Evolutionary conservation across 2,888 invertebrate species (phyloP), one percentile per base, ranked within the genome.

Genomic region (Thecocarcelia acutangulata): DNA sequence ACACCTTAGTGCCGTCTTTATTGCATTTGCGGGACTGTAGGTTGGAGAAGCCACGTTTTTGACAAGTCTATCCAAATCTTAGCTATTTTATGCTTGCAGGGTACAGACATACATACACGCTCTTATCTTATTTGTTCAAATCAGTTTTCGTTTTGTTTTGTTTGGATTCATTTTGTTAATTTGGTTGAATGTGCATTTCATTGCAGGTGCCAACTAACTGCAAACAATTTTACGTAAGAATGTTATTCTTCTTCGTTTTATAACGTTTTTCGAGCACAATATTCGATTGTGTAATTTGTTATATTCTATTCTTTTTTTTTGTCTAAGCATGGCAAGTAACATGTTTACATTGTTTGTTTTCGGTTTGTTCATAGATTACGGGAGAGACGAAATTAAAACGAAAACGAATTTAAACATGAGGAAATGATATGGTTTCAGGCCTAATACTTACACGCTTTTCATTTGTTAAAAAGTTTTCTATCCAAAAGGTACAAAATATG

Each of bases 131-230:
- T 52, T 9, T 13, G 28, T 13, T 44, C 28, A 42, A 68, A 68
- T 54, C 17, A 33, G 33, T 1, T n/a, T 59, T 59, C 50, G 0
- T 42, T 33, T 50, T 58, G 56, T 58, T 72, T 50, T 33, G 33
- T 33, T 48, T 46, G 48, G n/a, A 0, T 37, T 64, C 13, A 13
- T 46, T 61, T 17, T 28, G 17, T 1, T 9, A 17, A 15, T 54
- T 33, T 46, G 19, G 19, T 46, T 56, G 56, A 46, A 56, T 44
- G 56, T 56, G 56, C 17, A 56, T 48, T 68, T 40, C 17, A 9
- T 42, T 50, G 17, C 40, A 28, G 28, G 42, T 72, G 72, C 40
- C 72, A 72, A 61, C 42, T 52, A 24, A 61, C 42, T 52, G 15
- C 33, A 48, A 59, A 61, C 15, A 59, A 17, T 28, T 42, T 61